Evolutionary conservation across 2,888 invertebrate genomes (phyloP), one percentile per base, ranked within the genome.

Genomic region (Eristalinus sepulchralis): DNA sequence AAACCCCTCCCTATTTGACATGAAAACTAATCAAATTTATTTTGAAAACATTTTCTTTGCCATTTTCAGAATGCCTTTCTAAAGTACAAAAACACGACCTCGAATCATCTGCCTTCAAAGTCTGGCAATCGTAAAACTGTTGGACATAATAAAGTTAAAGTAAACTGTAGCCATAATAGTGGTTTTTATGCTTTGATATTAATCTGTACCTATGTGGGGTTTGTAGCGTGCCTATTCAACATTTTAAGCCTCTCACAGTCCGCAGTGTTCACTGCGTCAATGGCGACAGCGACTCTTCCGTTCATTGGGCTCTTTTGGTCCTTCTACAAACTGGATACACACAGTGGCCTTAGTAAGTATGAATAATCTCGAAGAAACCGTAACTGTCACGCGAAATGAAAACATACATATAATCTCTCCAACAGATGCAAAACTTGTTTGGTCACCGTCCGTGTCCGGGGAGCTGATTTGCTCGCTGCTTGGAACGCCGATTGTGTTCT

Each of bases 281-380:
- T 93, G 36, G 92, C 93, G 76, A 93, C 94, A 20, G 92, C 93
- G 17, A 93, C 94, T 22, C 90, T 94, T 57, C 94, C 94, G 2
- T 88, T 94, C 9, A 93, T 94, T 39, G 94, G 94, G 17, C 93
- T 94, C 84, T 94, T 94, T 94, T 94, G 94, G 94, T 94, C 94
- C 63, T 90, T 94, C 64, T 94, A 94, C 88, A 93, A 93, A 85
- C 92, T 94, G 91, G 91, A 93, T 67, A 90, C 92, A 53, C 88
- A 90, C 27, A 90, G 91, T 71, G 92, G 93, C 83, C 92, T 92
- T 89, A 92, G 93, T 92, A 89, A 87, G 88, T 88, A 72, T 55
- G 20, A n/a, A 20, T 13, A 0, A 59, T 11, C 0, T 1, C 55
- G 27, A 2, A 13, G 20, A 31, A 8, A 27, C 3, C 11, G n/a